A percentile compares a stretch with the other conserved stretches of the same genome.
These are phyloP conservation scores for Apocheima hispidaria DNA, from an alignment of 2,888 invertebrate species.

Conservation along the genomic window DNA sequence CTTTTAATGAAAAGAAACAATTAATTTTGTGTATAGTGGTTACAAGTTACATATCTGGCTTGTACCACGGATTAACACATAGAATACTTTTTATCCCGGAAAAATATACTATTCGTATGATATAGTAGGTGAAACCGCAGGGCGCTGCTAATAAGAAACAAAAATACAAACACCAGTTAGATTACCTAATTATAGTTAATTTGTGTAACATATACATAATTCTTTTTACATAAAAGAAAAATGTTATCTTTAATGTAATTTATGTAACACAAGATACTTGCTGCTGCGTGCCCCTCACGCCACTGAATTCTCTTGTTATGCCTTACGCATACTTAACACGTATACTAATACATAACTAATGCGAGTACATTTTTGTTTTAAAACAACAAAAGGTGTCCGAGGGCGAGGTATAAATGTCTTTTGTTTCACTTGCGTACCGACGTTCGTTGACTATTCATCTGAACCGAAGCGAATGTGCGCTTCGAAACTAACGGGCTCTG, in stretches of 20 bases:
- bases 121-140: no score
- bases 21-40: no score
- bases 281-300: neutral
- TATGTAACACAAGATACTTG: slow-evolving; percentile 2
- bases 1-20: no score
- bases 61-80: no score
- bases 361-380: neutral
- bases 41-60: no score
- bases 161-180: neutral
- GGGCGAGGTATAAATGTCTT: neutral
- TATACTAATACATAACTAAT: no score
- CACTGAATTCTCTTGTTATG: no score
- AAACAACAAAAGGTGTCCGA: neutral
- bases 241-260: slow-evolving; percentile 14
- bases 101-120: no score
- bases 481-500: neutral
- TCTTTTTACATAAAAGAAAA: slow-evolving; percentile 12
- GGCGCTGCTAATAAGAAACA: no score
- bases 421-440: neutral
- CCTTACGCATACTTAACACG: no score
- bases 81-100: no score
- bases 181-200: neutral
- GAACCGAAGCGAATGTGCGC: neutral
- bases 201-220: neutral
- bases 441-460: neutral